Conservation (phyloP, 2,113 vertebrate genomes). For the Leucosticte australis region DNA sequence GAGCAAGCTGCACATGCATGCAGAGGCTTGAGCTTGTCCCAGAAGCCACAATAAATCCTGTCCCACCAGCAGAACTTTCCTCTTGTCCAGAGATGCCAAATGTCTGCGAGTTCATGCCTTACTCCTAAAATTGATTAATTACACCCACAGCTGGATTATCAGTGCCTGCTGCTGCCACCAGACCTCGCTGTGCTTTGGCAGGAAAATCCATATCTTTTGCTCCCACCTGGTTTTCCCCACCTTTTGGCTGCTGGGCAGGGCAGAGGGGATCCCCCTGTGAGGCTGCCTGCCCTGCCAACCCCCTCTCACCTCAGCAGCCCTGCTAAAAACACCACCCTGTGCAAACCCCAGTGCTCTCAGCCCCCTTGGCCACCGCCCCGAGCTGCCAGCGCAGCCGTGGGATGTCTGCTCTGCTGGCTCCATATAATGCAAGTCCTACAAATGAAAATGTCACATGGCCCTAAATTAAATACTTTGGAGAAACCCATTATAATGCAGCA, state of each 20-base stretch:
- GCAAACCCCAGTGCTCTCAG: background rate
- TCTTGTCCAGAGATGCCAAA: background rate
- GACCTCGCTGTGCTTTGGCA: background rate
- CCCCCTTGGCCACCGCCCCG: background rate
- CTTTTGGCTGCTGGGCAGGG: background rate
- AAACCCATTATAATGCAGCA: conserved; percentile 25
- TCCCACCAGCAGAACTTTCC: background rate
- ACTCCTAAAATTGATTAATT: background rate
- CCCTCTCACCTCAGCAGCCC: background rate
- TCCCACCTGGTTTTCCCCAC: background rate
- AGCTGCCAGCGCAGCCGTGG: background rate
- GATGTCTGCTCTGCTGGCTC: conserved; percentile 34
- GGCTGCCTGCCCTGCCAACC: background rate
- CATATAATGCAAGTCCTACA: background rate
- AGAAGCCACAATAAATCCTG: background rate
- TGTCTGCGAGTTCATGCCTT: background rate
- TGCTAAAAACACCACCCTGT: background rate
- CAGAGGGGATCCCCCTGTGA: background rate
- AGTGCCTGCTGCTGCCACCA: background rate
- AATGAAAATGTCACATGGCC: conserved; percentile 21
- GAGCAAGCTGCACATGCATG: background rate
- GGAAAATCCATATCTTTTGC: background rate
- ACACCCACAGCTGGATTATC: background rate
- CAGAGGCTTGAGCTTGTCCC: background rate
- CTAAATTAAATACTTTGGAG: conserved; percentile 31